Base-by-base conservation (phyloP, 1,140 invertebrate genomes). In the Trichonephila inaurata region DNA sequence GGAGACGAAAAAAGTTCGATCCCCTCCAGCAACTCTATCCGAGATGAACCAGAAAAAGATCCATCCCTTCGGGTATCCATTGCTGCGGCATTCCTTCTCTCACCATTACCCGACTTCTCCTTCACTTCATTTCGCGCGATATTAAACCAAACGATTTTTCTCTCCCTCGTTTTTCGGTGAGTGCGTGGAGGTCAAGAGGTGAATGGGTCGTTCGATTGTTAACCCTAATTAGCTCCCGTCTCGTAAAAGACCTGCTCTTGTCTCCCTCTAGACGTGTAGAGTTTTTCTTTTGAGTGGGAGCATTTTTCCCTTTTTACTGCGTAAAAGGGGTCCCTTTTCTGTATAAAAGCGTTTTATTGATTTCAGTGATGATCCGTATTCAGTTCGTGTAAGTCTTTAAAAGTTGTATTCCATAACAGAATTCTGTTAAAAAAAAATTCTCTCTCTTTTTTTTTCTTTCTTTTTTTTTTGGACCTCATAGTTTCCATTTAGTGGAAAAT, bases 121-220 rank as follows among this genome's bases (percentile, higher is more conserved):
- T 40, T 77, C 72, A 40, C 72, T 77, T 77, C 72, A 77, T 21
- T 33, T 77, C 72, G 16, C 16, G 72, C 72, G 72, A 77, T 77
- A 77, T 77, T 77, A 77, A 77, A 77, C 72, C 33, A 28, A 40
- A 77, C 28, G 72, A 77, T 77, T 77, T 77, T 77, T 77, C 28
- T 77, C 33, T 33, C 6, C 0, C 72, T 14, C 7, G 6, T 28
- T 77, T 33, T 40, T 77, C 28, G 24, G 33, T 77, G 24, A 33
- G 72, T 28, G 72, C 72, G 28, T 16, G 72, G 28, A 77, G 28
- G 72, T 28, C 24, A 40, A 33, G 72, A 21, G 28, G 24, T 28
- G 5, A 33, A 28, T 33, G 72, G 33, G 28, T 33, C 72, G 18
- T 77, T 40, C 33, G 33, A 77, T 77, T 40, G 72, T 77, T 77